Percentiles rank a stretch among this genome's conserved stretches.
Conservation (phyloP, 2,888 invertebrate genomes). For the Chromoteleia sp. region DNA sequence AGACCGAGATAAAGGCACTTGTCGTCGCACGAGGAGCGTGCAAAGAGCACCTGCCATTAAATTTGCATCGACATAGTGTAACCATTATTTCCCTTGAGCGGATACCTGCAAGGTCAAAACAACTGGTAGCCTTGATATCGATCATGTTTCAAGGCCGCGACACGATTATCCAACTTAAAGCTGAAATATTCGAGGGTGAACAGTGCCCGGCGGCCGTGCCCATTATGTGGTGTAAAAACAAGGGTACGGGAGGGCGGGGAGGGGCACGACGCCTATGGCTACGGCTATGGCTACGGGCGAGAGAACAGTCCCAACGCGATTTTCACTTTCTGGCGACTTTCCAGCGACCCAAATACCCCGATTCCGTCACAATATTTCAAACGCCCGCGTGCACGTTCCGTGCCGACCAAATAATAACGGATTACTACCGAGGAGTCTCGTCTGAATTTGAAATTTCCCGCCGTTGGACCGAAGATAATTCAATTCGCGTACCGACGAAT, state of each 20-base stretch:
- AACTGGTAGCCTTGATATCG: conserved; percentile 65
- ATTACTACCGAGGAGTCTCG: not conserved
- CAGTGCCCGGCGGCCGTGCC: conserved; percentile 46
- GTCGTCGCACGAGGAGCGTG: conserved; percentile 29
- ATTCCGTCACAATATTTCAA: conserved; percentile 63
- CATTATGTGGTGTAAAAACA: conserved; percentile 73
- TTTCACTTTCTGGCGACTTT: conserved; percentile 79
- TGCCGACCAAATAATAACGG: not conserved
- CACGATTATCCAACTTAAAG: conserved; percentile 59
- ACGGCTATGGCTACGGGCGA: conserved; percentile 68
- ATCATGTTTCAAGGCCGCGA: conserved; percentile 65
- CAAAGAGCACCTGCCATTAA: conserved; percentile 54
- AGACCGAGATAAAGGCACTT: conserved; percentile 43
- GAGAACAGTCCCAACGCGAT: conserved; percentile 70
- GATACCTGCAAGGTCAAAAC: conserved; percentile 61
- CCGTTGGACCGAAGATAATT: not conserved
- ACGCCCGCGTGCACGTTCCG: not conserved
- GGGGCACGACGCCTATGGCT: not conserved
- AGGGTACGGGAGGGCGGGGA: conserved; percentile 17
- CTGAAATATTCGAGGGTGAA: conserved; percentile 66
- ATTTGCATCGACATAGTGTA: conserved; percentile 58
- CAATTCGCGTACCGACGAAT: too few relatives aligned
- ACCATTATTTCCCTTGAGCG: conserved; percentile 58
- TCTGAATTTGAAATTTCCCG: conserved; percentile 6
- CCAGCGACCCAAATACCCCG: conserved; percentile 78